Base-by-base conservation (phyloP, 2,797 vertebrate genomes). In the Miichthys miiuy region DNA sequence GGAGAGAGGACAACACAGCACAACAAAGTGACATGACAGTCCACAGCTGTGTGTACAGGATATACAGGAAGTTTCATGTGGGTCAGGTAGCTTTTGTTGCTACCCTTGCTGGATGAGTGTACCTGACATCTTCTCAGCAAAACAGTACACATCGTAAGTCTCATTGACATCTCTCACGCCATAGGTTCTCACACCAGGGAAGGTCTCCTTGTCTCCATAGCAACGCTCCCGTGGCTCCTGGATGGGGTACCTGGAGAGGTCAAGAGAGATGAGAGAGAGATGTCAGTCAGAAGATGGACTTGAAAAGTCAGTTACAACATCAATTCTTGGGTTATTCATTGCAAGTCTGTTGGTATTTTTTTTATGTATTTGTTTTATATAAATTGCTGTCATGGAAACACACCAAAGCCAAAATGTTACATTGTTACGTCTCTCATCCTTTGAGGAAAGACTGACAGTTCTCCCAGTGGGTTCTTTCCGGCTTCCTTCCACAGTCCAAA, bases 141-240 rank as follows among this genome's bases (percentile, higher is more conserved):
- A 99, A 82, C 98, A 99, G 93, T 99, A 99, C 67, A 99, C 98
- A 1, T 99, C 98, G 0, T 98, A 99, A 21, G 97, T 99, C 93
- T 99, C 98, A 3, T 98, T 97, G 83, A 94, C 93, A 12, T 99
- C 97, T 20, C 98, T 96, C 81, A 99, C 88, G 13, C 98, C 98
- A 0, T 99, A 99, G n/a, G 98, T 99, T 80, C 98, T 96, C 72
- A 99, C 97, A 0, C 98, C 98, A 5, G 98, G 97, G 71, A 98
- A 97, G 71, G 94, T 94, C 14, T 97, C 97, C 89, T 99, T 99
- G 93, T 99, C 98, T 0, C 98, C 98, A 6, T 94, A 99, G 90
- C 98, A 99, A 70, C 93, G 96, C 72, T 97, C 97, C 48, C 98
- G 94, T 0, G 98, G 98, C 77, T 96, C 94, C 81, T 98, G 98